Evolutionary conservation across 1,140 invertebrate genomes (phyloP), one percentile per base, ranked within the genome.

Genomic region (Drosophila asahinai): DNA sequence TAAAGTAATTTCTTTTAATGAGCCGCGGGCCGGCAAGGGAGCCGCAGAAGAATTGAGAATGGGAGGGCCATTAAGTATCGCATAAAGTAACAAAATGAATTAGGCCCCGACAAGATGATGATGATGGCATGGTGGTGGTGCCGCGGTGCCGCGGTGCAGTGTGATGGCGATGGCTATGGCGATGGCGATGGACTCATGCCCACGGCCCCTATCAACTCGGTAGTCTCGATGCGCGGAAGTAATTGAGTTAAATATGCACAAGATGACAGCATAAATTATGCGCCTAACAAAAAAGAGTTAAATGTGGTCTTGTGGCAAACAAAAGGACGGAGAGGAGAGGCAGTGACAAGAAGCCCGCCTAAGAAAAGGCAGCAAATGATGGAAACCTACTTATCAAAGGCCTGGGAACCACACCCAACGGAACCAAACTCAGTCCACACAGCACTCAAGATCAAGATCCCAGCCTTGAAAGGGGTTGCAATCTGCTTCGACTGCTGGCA

Each of bases 191-290:
- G 27, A 36, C 49, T n/a, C 49, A 22, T 19, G 48, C 27, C 66
- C 48, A 67, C 19, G 83, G 77, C 84, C 84, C 83, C 83, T 87
- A 87, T 87, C 83, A 80, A 54, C 68, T 68, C 77, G 77, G 65
- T 70, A 84, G 68, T 80, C 77, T 64, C 74, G 75, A 81, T 81
- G 86, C 74, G 81, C 86, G 86, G 86, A 89, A 89, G 86, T 89
- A 89, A 89, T 89, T 89, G 86, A 89, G 86, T 89, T 89, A 90
- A 89, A 90, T 86, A 89, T 89, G 86, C 86, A 82, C 81, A 90
- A 90, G 86, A 90, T 90, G 86, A 89, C 86, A 90, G 86, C 86
- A 90, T 89, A 86, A 90, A 89, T 89, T 90, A 90, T 89, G 83
- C 76, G 64, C 30, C 55, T 43, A 77, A 78, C 59, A 66, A 77